Conservation (phyloP, 1,140 invertebrate species). For the Belonocnema kinseyi region DNA sequence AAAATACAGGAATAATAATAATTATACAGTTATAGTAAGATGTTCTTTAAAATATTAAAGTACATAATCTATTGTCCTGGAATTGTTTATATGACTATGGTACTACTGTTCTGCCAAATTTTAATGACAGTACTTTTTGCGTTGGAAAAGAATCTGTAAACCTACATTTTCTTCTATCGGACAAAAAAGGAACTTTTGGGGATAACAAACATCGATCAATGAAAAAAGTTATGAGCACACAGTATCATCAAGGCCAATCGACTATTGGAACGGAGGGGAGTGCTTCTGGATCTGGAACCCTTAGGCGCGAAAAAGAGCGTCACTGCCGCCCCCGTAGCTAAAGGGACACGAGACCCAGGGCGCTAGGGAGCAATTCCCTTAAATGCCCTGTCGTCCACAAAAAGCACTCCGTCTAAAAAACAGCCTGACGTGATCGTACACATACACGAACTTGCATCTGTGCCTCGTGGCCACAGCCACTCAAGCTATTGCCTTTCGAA, state of each 20-base stretch:
- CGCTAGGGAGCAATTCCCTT: slow-evolving; percentile 72
- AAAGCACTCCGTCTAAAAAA: slow-evolving; percentile 73
- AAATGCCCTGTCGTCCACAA: slow-evolving; percentile 72
- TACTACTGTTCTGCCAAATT: too few species aligned
- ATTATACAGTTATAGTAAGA: too few species aligned
- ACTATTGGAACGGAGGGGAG: neutral
- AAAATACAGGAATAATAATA: too few species aligned
- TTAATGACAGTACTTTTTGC: too few species aligned
- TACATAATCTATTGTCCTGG: too few species aligned
- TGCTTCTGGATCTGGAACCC: neutral
- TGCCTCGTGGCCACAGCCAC: slow-evolving; percentile 60
- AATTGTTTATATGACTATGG: too few species aligned
- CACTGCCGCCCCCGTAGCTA: slow-evolving; percentile 47
- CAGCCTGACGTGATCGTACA: slow-evolving; percentile 52
- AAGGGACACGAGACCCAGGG: slow-evolving; percentile 57
- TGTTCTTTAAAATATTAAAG: too few species aligned
- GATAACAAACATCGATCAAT: neutral
- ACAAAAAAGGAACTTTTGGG: neutral
- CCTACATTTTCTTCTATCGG: too few species aligned
- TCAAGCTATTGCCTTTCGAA: slow-evolving; percentile 68
- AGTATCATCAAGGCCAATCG: neutral
- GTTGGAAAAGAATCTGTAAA: too few species aligned
- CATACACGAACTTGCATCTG: slow-evolving; percentile 47
- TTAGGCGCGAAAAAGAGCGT: slow-evolving; percentile 9
- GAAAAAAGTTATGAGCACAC: neutral